phyloP scores from a whole-genome alignment of 2,113 vertebrate genomes.

The Scopus umbretta region DNA sequence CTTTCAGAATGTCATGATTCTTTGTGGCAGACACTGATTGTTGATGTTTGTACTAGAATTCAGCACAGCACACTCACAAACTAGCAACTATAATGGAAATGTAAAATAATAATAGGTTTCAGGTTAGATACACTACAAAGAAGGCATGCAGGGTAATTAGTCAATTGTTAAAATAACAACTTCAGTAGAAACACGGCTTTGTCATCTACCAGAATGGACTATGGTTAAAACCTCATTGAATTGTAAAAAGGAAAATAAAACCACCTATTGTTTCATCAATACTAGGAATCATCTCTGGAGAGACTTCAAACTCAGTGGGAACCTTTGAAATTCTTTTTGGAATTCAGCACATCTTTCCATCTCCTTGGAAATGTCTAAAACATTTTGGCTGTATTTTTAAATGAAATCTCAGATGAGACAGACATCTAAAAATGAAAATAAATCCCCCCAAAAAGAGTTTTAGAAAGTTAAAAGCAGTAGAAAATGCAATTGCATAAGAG shows the following conservation, averaged over 20 bases:
- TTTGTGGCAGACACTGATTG: background rate
- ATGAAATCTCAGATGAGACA: background rate
- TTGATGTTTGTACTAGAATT: background rate
- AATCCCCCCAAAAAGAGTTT: background rate
- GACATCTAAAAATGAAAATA: background rate
- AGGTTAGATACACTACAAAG: background rate
- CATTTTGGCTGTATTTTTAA: background rate
- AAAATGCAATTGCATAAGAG: background rate
- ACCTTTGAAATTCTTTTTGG: background rate
- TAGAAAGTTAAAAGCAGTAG: background rate
- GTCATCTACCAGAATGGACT: background rate
- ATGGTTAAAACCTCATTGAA: background rate
- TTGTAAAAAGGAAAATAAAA: background rate
- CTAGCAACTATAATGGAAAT: background rate
- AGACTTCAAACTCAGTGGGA: background rate
- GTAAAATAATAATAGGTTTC: background rate
- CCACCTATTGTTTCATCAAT: background rate
- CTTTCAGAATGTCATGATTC: background rate
- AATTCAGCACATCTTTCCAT: background rate
- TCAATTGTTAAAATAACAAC: background rate
- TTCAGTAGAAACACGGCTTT: background rate
- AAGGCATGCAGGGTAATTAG: background rate
- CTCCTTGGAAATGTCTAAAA: background rate
- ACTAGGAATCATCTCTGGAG: background rate
- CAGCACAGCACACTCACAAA: background rate